Base-by-base conservation (phyloP, 1,140 invertebrate genomes). In the Platorchestia sp. region DNA sequence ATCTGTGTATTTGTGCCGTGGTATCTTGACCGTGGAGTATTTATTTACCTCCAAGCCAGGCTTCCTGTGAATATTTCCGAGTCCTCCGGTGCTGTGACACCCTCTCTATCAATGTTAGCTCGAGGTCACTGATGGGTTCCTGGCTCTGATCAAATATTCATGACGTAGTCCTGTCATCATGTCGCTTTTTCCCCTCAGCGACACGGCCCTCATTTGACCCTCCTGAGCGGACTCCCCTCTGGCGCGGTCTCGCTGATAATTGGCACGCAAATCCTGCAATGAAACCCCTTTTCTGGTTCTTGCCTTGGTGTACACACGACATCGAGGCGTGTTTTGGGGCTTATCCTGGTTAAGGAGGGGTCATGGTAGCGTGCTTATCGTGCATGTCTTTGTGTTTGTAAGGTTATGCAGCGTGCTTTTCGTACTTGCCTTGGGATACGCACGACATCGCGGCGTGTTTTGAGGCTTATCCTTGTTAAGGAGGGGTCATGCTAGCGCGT, bases 91-190 rank as follows among this genome's bases (percentile, higher is more conserved):
- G 59, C 59, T 75, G 59, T 75, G 59, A 75, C 59, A 75, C 59
- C 59, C 59, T 75, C 59, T 75, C 59, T 75, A 75, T 75, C 59
- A 75, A 75, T 75, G 59, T 75, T 75, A 75, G 59, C 59, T 89
- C 87, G 87, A 42, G n/a, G 87, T 89, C 87, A 42, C 87, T 89
- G 87, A 41, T 89, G 87, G 87, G 87, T 42, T 41, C 87, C 43
- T 44, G n/a, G 87, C 87, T 89, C 91, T 47, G 40, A 93, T 93
- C 43, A 93, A 93, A 93, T 93, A 93, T 93, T 93, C 91, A 93
- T 45, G 45, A 47, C 36, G 44, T 45, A 47, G 40, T 93, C 45
- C 91, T 45, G 91, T 93, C 91, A 47, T 47, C 91, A 44, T 93
- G 43, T 93, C 91, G 91, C 43, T 93, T 93, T 93, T 93, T 93